Conservation (phyloP, 1,140 invertebrate species). For the Tetragonula clypearis region DNA sequence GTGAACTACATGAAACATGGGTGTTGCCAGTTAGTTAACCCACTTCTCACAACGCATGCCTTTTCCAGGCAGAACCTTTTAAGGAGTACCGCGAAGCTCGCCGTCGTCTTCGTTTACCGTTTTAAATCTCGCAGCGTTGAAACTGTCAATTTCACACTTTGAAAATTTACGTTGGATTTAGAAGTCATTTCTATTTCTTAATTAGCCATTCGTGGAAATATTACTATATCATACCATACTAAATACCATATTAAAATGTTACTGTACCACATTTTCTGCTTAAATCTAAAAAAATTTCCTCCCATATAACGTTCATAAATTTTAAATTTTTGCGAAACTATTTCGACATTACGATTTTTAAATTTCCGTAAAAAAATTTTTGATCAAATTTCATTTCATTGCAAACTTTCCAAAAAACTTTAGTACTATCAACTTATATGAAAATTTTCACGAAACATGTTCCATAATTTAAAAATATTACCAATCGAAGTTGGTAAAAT, state of each 20-base stretch:
- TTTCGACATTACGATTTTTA: too few relatives aligned
- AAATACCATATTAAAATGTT: too few relatives aligned
- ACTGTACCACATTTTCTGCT: neutral
- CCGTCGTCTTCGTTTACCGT: neutral
- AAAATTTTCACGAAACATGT: neutral
- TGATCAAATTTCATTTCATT: neutral
- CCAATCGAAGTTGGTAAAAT: neutral
- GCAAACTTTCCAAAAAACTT: neutral
- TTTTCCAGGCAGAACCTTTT: slow-evolving; percentile 52
- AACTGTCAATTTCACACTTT: neutral
- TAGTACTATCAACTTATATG: neutral
- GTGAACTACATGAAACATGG: slow-evolving; percentile 62
- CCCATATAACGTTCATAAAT: too few relatives aligned
- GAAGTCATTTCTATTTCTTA: neutral
- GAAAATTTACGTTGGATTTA: neutral
- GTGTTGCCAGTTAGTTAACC: slow-evolving; percentile 72
- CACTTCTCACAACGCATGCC: slow-evolving; percentile 70
- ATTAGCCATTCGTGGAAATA: neutral
- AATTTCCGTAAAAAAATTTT: too few relatives aligned
- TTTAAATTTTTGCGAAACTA: too few relatives aligned
- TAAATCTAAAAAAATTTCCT: too few relatives aligned
- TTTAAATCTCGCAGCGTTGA: neutral
- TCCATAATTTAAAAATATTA: neutral
- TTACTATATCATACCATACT: neutral
- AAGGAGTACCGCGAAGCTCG: neutral